Evolutionary conservation across 2,113 vertebrate species (phyloP), one percentile per base, ranked within the genome.

Genomic region (Eubucco bourcierii): DNA sequence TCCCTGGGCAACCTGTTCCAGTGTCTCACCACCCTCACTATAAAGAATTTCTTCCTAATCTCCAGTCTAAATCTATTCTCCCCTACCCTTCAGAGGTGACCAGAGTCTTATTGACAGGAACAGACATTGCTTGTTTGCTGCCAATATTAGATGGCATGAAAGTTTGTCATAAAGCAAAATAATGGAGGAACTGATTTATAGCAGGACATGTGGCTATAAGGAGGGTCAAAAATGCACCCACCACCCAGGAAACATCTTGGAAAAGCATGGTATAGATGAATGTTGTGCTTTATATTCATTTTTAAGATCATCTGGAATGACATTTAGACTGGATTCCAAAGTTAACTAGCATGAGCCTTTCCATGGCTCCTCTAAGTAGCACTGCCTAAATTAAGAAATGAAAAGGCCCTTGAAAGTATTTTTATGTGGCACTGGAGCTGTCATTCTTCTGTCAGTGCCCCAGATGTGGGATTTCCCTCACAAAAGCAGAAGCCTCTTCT

Each of bases 121-220:
- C 67, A 90, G 53, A 67, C 31, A 52, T 47, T 84, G 56, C 41
- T 89, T 89, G 72, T 92, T 86, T 87, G 53, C 59, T 47, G 41
- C 86, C 2, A 2, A 3, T 39, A 47, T 76, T 67, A 55, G 84
- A 71, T 50, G 15, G 47, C 71, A 25, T n/a, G 37, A 73, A 87
- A 44, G 63, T 60, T 73, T 92, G 24, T 84, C 37, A 59, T 65
- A 84, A 75, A 81, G 24, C 27, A n/a, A 65, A 75, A 58, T 80
- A 81, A 79, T 68, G 23, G 28, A 80, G 74, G 28, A 81, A 56
- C 33, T 70, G 59, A 68, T 81, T 88, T 86, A 41, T 50, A 55
- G 66, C 65, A 78, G 64, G 75, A 60, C 4, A 0, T 77, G 41
- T 0, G 1, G 41, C 50, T 70, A 6, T 87, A 76, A 89, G 47